These are phyloP conservation scores for Axea sp. DNA, from an alignment of 2,888 invertebrate genomes.

Conservation along the genomic window DNA sequence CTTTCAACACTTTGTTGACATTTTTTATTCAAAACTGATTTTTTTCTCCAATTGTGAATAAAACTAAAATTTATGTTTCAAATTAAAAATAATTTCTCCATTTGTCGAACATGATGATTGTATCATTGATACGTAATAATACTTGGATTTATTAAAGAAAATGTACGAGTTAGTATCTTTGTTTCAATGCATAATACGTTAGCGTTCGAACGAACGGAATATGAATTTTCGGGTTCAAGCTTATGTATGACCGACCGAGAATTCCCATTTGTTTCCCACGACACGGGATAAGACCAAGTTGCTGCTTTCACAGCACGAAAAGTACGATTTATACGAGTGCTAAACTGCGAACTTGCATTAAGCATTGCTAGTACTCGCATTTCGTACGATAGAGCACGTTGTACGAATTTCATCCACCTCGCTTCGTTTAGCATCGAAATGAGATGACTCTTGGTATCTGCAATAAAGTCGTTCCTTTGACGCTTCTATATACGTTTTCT, in stretches of 20 bases:
- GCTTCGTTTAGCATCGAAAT: constrained; percentile 36
- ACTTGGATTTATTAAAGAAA: too few relatives aligned
- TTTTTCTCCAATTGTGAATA: too few relatives aligned
- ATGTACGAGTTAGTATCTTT: too few relatives aligned
- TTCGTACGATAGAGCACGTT: constrained; percentile 16
- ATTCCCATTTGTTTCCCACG: constrained; percentile 7
- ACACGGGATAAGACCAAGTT: constrained; percentile 4
- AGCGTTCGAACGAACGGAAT: background rate
- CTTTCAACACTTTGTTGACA: too few relatives aligned
- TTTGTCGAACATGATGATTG: too few relatives aligned
- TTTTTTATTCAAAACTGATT: too few relatives aligned
- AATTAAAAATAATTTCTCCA: too few relatives aligned
- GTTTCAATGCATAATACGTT: background rate
- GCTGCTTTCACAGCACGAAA: constrained; percentile 1
- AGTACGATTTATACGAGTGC: constrained; percentile 25
- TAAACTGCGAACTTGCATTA: constrained; percentile 21
- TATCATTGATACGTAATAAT: too few relatives aligned
- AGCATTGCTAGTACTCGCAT: background rate
- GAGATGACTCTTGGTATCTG: constrained; percentile 19
- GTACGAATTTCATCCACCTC: constrained; percentile 14
- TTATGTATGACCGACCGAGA: constrained; percentile 3
- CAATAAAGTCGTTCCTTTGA: constrained; percentile 14
- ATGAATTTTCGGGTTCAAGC: background rate
- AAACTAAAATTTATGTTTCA: too few relatives aligned
- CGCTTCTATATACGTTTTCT: too few relatives aligned